Evolutionary conservation across 1,140 invertebrate species (phyloP), one percentile per base, ranked within the genome.

Genomic region (Meloidogyne exigua): DNA sequence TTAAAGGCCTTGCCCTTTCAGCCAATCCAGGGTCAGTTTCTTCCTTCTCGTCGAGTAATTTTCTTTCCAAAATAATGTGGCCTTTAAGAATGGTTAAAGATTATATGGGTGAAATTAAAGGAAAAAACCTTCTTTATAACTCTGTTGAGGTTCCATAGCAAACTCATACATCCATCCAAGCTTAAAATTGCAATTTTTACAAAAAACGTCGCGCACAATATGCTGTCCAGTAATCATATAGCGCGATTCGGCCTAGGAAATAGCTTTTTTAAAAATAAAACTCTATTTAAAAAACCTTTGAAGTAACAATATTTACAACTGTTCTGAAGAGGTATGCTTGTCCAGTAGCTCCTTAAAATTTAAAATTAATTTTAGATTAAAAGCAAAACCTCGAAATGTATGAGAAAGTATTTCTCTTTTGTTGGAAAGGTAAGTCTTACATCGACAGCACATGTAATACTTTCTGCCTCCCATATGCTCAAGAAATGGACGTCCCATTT

Each of bases 101-200:
- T 4, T 78, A n/a, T 9, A n/a, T 57, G 21, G 18, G 13, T 26
- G 57, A 0, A 49, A 36, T 9, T 63, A 71, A 42, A 15, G 13
- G 9, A 13, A 36, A 15, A 25, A 21, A 76, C 80, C 80, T 81
- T 84, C 83, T 76, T 84, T 84, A 81, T 84, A 84, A n/a, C 62
- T 68, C 70, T 84, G 83, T 7, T 69, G 63, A n/a, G 81, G 80
- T 13, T 85, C 79, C 62, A 72, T 62, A n/a, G 83, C 83, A 76
- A 87, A 84, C 44, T 84, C 83, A 65, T 84, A 84, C 85, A 81
- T 85, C 83, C 83, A 84, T 4, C 83, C 85, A n/a, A 84, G 68
- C 42, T 85, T 80, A 12, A 11, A 21, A 21, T 65, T 28, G 65
- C 83, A 84, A 23, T 23, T 65, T 49, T 80, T 81, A 65, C 83